Percentiles rank a stretch among this genome's conserved stretches.
Evolutionary conservation across 2,113 vertebrate species (phyloP).

Genomic region (Brachionichthys hirsutus): DNA sequence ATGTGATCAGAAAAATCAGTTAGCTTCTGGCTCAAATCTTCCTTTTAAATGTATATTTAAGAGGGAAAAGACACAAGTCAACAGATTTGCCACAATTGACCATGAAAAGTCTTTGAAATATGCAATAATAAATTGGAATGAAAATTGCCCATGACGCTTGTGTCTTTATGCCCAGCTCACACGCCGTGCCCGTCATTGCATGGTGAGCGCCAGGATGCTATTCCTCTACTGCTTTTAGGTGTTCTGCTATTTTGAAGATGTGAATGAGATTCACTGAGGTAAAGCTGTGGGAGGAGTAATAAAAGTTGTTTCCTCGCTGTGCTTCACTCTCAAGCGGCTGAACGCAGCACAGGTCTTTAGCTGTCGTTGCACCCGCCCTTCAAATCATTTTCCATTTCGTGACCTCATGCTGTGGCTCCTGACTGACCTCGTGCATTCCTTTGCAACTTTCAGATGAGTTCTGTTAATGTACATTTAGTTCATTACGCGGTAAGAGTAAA

Average conservation of each 20-base stretch:
- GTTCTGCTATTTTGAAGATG: conserved; percentile 1
- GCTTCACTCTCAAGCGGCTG: conserved; percentile 17
- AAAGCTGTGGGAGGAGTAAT: conserved; percentile 1
- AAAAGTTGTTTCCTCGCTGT: conserved; percentile 19
- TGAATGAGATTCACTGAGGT: conserved; percentile 20
- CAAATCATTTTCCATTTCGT: conserved; percentile 64
- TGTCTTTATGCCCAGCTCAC: conserved; percentile 47
- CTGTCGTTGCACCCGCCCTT: conserved; percentile 40
- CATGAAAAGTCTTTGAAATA: conserved; percentile 16
- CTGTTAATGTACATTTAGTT: background rate
- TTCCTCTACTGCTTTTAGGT: conserved; percentile 41
- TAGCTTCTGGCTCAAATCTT: conserved; percentile 18
- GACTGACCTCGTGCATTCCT: conserved; percentile 25
- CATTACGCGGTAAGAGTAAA: conserved; percentile 11
- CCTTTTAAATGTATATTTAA: background rate
- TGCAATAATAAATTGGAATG: background rate
- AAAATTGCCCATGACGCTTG: conserved; percentile 15
- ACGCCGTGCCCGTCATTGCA: conserved; percentile 43
- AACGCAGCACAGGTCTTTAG: conserved; percentile 27
- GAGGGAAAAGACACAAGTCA: background rate
- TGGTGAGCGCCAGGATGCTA: conserved; percentile 28
- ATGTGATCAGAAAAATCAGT: conserved; percentile 47
- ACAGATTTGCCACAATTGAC: background rate
- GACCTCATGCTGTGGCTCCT: conserved; percentile 45
- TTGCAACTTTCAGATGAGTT: background rate